These are phyloP conservation scores for Adrianichthys oophorus DNA, from an alignment of 2,797 vertebrate species.

Conservation along the genomic window DNA sequence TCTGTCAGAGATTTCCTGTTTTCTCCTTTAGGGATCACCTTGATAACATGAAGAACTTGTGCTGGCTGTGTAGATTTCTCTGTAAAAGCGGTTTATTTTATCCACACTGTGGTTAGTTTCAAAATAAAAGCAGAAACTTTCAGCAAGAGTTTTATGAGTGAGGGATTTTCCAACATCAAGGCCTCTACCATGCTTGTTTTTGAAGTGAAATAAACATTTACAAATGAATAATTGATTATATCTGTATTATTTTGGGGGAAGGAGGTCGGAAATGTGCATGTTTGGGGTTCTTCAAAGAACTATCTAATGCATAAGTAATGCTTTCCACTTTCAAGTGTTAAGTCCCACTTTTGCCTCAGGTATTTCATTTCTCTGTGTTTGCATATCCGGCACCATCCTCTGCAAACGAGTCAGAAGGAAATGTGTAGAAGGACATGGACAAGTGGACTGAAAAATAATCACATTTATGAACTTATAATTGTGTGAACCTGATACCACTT, in stretches of 20 bases:
- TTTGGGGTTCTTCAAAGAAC: constrained; percentile 74
- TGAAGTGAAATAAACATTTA: constrained; percentile 76
- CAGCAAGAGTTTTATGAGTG: constrained; percentile 32
- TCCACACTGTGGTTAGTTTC: constrained; percentile 43
- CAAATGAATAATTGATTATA: constrained; percentile 76
- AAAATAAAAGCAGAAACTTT: constrained; percentile 47
- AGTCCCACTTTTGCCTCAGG: constrained; percentile 73
- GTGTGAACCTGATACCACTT: constrained; percentile 19
- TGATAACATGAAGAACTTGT: neutral
- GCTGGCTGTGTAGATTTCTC: constrained; percentile 1
- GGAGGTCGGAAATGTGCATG: constrained; percentile 58
- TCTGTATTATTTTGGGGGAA: constrained; percentile 68
- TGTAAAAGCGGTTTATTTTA: constrained; percentile 28
- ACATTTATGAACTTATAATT: constrained; percentile 36
- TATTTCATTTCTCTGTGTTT: constrained; percentile 58
- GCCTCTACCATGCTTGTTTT: constrained; percentile 62
- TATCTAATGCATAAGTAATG: constrained; percentile 78
- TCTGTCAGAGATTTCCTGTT: neutral
- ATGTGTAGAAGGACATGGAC: constrained; percentile 35
- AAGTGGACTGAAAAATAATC: constrained; percentile 56
- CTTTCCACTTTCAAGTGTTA: constrained; percentile 75
- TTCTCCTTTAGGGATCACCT: neutral
- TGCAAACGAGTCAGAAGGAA: constrained; percentile 59
- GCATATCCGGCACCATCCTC: constrained; percentile 54
- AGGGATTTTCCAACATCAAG: constrained; percentile 63